Base-by-base conservation (phyloP, 2,888 invertebrate genomes). In the Tribolium freemani region DNA sequence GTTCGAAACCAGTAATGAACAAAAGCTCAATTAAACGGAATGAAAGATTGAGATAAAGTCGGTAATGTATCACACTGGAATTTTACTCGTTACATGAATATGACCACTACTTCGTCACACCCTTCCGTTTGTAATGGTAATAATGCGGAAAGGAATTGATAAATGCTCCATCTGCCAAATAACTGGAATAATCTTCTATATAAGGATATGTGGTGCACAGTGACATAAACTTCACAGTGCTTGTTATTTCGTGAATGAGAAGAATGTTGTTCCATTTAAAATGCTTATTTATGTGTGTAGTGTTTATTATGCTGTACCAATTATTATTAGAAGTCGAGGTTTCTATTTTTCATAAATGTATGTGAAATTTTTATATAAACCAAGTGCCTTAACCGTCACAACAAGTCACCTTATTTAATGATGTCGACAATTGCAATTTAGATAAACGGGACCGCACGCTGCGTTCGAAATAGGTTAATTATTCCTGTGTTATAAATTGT, bases 381-480 rank as follows among this genome's bases (percentile, higher is more conserved):
- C 54, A 46, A 31, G 26, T 45, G 9, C 21, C 50, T 10, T 45
- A 53, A 13, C 53, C 46, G 26, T 66, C 71, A 67, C 26, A 69
- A 69, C 73, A 30, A 69, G 69, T 66, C 69, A 73, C 73, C 69
- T 69, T 64, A 26, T 50, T 63, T 57, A 69, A 69, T 69, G 64
- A 69, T 66, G 69, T 73, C 73, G 69, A 69, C 73, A 73, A 73
- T 58, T 73, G 69, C 73, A 69, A 73, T 73, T 73, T 69, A 73
- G 73, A 73, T 73, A 73, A 73, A 64, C 69, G 69, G 45, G 70
- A 70, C 73, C 63, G 51, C 73, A 48, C 44, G 73, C 73, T 73
- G 73, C 10, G 69, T 69, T 58, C 63, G 58, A 73, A 73, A 73
- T 73, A 53, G 63, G 73, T 73, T 73, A 73, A 73, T 73, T 69